Evolutionary conservation across 2,888 invertebrate species (phyloP), one percentile per base, ranked within the genome.

Genomic region (Tubulanus polymorphus): DNA sequence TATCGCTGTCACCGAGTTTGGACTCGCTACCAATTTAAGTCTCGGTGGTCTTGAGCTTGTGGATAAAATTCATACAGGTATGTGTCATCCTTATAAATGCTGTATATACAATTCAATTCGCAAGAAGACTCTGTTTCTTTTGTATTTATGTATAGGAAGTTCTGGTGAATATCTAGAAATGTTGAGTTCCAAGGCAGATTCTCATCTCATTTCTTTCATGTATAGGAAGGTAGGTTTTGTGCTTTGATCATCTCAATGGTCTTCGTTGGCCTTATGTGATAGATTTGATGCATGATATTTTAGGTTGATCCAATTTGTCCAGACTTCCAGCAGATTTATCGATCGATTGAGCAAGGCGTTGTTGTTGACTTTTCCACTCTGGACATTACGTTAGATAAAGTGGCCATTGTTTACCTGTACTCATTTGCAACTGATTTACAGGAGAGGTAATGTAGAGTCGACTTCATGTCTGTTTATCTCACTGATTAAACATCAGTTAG

Each of bases 231-330:
- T 88, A 74, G 69, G 67, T 28, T 27, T 2, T 28, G n/a, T 46
- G 46, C 30, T 18, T 48, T 48, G 28, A 8, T 45, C 10, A 47
- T 52, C 12, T 23, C 26, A 10, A 41, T 47, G 27, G 3, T 26
- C 2, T 48, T 48, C 46, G 25, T 5, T 12, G 12, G 12, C 37
- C n/a, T 51, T n/a, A 3, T 15, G 23, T 29, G 18, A 48, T n/a
- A 1, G 5, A 8, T 53, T 3, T 2, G 28, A 15, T 53, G n/a
- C 35, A 48, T 59, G 51, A 59, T 48, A 26, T 74, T 74, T 0
- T 68, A 89, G 89, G 89, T 90, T 0, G 84, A 85, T 47, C 87
- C 89, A 0, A 85, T 86, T 68, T 91, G 91, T 74, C 90, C 90
- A 0, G 91, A 91, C 75, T 91, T 90, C 79, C 86, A 87, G 70